Percentiles rank a stretch among this genome's conserved stretches.
Conservation (phyloP, 1,140 invertebrate species). For the Scaptomyza hsui region DNA sequence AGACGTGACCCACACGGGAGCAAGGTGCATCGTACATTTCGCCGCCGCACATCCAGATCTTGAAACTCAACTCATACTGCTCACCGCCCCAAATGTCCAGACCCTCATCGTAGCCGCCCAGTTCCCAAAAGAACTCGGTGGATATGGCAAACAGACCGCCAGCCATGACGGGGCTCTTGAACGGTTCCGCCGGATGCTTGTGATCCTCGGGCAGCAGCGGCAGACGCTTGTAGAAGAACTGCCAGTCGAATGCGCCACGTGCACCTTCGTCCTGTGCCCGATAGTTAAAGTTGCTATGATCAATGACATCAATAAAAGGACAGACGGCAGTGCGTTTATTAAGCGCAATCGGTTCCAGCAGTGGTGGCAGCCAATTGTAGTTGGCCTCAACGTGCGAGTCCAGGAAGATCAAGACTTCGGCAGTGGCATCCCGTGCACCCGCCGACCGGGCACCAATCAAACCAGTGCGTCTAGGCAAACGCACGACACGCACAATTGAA, state of each 20-base stretch:
- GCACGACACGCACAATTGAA: slow-evolving; percentile 89
- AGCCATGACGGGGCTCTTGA: slow-evolving; percentile 96
- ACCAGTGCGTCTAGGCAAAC: slow-evolving; percentile 90
- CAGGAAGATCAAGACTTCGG: slow-evolving; percentile 95
- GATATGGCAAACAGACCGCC: slow-evolving; percentile 97
- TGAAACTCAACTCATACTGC: slow-evolving; percentile 98
- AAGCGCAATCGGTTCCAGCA: slow-evolving; percentile 95
- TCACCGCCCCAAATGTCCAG: slow-evolving; percentile 99
- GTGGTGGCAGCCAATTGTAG: slow-evolving; percentile 97
- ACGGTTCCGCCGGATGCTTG: slow-evolving; percentile 93
- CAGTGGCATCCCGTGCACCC: slow-evolving; percentile 92
- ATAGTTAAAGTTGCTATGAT: slow-evolving; percentile 96
- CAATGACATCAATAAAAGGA: slow-evolving; percentile 98
- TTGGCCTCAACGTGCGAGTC: slow-evolving; percentile 98
- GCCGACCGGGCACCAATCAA: slow-evolving; percentile 94
- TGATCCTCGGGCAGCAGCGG: slow-evolving; percentile 93
- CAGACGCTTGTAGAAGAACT: slow-evolving; percentile 97
- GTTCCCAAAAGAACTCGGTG: slow-evolving; percentile 96
- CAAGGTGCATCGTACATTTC: slow-evolving; percentile 96
- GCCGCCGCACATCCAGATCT: slow-evolving; percentile 96
- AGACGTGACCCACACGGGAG: slow-evolving; percentile 98
- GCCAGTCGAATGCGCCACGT: slow-evolving; percentile 98
- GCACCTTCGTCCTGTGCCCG: slow-evolving; percentile 97
- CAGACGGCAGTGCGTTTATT: slow-evolving; percentile 96
- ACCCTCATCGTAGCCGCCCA: slow-evolving; percentile 96